These are phyloP conservation scores for Pomacea canaliculata DNA, from an alignment of 2,888 invertebrate species.

Conservation along the genomic window DNA sequence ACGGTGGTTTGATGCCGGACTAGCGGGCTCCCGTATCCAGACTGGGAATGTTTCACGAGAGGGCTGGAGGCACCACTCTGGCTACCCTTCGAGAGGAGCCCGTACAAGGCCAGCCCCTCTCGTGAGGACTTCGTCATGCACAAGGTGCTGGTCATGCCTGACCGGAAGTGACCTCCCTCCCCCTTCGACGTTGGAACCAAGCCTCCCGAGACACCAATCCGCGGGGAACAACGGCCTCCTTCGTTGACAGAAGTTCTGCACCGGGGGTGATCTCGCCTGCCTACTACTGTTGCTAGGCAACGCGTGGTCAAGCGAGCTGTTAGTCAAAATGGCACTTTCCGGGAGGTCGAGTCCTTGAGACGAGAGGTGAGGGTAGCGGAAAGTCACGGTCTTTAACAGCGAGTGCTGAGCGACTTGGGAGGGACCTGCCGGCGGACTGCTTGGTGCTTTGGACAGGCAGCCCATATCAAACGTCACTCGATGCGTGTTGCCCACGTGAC, in stretches of 20 bases:
- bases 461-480: slow-evolving; percentile 18
- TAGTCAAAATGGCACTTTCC: not conserved
- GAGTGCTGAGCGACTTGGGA: not conserved
- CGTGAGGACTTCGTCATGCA: too few species aligned
- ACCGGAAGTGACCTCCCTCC: too few species aligned
- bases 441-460: not conserved
- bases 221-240: too few species aligned
- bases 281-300: not conserved
- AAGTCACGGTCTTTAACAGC: not conserved
- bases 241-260: too few species aligned
- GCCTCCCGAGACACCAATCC: too few species aligned
- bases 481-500: not conserved
- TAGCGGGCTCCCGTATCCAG: slow-evolving; percentile 4
- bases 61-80: not conserved
- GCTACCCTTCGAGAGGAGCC: not conserved
- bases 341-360: not conserved
- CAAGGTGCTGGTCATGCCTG: too few species aligned
- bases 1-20: not conserved
- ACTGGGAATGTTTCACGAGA: not conserved
- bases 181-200: too few species aligned
- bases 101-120: too few species aligned
- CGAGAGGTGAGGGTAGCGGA: not conserved
- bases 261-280: too few species aligned
- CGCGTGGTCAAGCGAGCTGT: not conserved
- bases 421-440: not conserved